phyloP scores from a whole-genome alignment of 2,888 invertebrate species.

The Lottia scabra region DNA sequence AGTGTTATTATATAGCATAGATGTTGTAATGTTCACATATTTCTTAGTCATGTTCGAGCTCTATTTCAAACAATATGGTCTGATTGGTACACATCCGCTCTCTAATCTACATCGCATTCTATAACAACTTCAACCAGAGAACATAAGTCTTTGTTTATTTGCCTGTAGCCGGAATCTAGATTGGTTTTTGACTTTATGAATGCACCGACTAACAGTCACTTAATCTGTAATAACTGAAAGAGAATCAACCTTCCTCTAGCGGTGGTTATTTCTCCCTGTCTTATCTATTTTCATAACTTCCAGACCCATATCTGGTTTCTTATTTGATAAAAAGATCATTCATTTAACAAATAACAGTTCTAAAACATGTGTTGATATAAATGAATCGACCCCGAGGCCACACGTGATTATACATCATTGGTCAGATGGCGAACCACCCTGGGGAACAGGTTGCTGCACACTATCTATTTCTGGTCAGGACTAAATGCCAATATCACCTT shows the following conservation, averaged over 20 bases:
- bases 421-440: neutral
- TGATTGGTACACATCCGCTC: neutral
- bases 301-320: neutral
- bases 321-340: neutral
- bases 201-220: slow-evolving; percentile 1
- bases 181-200: neutral
- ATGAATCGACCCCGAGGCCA: neutral
- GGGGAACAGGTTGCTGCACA: neutral
- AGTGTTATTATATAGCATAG: neutral
- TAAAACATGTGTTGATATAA: neutral
- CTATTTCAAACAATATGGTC: neutral
- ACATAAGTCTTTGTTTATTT: neutral
- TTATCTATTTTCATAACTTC: neutral
- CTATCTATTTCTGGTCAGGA: too few relatives aligned
- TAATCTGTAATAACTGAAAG: slow-evolving; percentile 1
- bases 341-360: neutral
- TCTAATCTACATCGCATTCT: neutral
- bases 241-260: neutral
- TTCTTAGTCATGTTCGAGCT: neutral
- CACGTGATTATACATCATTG: neutral
- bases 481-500: too few relatives aligned
- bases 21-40: neutral
- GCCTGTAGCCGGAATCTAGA: neutral
- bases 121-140: neutral
- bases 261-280: neutral